Evolutionary conservation across 2,113 vertebrate species (phyloP).

Genomic region (Calidris pugnax): DNA sequence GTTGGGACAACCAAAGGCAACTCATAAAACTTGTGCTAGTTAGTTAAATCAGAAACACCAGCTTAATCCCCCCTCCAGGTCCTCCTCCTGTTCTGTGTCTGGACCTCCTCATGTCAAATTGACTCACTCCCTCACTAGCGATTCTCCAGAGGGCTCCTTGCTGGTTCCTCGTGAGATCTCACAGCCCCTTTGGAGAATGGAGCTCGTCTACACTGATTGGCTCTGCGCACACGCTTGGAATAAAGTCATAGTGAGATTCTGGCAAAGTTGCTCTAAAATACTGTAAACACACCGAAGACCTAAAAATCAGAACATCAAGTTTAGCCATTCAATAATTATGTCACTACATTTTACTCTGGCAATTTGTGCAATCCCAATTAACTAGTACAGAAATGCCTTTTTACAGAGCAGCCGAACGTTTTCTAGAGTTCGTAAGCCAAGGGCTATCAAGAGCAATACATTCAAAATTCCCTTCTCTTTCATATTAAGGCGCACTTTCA

Average conservation of each 20-base stretch:
- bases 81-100: not conserved
- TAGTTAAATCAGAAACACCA: not conserved
- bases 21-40: fast-evolving
- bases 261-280: not conserved
- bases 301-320: not conserved
- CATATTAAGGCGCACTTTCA: not conserved
- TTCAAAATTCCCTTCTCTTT: not conserved
- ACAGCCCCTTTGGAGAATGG: not conserved
- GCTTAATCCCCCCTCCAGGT: not conserved
- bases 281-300: not conserved
- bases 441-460: not conserved
- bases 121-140: not conserved
- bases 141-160: not conserved
- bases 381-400: not conserved
- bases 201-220: not conserved
- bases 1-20: not conserved
- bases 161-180: not conserved
- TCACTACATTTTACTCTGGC: not conserved
- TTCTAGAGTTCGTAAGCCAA: not conserved
- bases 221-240: fast-evolving
- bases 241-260: not conserved
- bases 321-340: not conserved
- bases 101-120: not conserved
- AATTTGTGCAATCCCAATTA: not conserved
- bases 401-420: not conserved